Evolutionary conservation across 2,113 vertebrate genomes (phyloP).

Genomic region (Anser cygnoides): DNA sequence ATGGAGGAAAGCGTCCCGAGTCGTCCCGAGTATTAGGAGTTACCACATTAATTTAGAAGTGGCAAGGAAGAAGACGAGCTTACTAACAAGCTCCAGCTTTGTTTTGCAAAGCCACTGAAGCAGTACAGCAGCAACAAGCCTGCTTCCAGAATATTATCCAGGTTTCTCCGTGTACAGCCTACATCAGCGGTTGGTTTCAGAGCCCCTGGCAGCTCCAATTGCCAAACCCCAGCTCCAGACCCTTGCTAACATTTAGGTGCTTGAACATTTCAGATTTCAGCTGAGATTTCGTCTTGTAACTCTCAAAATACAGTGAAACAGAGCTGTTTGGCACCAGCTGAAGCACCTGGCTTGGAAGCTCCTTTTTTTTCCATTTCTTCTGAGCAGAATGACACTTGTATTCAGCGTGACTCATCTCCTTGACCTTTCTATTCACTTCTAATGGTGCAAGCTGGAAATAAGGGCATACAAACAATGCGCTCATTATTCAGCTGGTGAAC

Average conservation of each 20-base stretch:
- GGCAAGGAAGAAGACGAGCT: background rate
- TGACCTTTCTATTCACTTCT: conserved; percentile 63
- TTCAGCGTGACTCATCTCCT: conserved; percentile 65
- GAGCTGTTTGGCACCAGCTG: conserved; percentile 6
- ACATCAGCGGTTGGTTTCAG: background rate
- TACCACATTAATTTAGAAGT: rapidly evolving
- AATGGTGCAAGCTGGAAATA: conserved; percentile 58
- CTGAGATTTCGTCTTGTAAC: background rate
- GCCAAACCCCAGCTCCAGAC: background rate
- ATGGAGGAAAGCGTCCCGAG: background rate
- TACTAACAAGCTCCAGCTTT: background rate
- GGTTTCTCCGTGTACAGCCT: background rate
- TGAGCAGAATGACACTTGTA: conserved; percentile 57
- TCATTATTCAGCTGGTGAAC: conserved; percentile 47
- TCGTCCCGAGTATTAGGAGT: rapidly evolving
- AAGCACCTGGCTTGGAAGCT: conserved; percentile 10
- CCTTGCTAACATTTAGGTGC: background rate
- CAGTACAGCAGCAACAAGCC: background rate
- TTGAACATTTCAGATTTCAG: background rate
- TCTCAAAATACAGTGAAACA: background rate
- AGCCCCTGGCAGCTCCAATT: background rate
- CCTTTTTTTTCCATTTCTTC: conserved; percentile 10
- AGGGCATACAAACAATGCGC: conserved; percentile 47
- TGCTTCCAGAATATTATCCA: rapidly evolving
- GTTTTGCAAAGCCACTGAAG: background rate